Evolutionary conservation across 2,888 invertebrate species (phyloP).

Genomic region (Thyatira batis): DNA sequence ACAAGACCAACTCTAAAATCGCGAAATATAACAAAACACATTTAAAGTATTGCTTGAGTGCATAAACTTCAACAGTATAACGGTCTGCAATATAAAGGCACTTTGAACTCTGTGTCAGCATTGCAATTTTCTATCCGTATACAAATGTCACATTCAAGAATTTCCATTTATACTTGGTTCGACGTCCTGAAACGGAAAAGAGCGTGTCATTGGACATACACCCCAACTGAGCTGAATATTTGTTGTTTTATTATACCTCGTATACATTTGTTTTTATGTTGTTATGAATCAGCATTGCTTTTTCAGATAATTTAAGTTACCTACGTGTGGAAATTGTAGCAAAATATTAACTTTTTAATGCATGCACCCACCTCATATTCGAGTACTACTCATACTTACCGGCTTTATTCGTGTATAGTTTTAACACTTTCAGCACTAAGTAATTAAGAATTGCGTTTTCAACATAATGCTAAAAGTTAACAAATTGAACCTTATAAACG

Average conservation of each 20-base stretch:
- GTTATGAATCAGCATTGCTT: too few relatives aligned
- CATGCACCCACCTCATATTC: too few relatives aligned
- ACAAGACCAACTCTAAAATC: too few relatives aligned
- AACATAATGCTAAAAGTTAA: too few relatives aligned
- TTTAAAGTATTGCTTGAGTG: background rate
- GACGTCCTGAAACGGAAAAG: slow-evolving; percentile 30
- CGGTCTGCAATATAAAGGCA: background rate
- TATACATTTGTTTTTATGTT: slow-evolving; percentile 2
- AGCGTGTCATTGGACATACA: slow-evolving; percentile 24
- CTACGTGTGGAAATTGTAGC: too few relatives aligned
- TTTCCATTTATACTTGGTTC: slow-evolving; percentile 35
- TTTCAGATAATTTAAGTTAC: too few relatives aligned
- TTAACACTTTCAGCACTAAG: too few relatives aligned
- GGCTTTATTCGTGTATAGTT: too few relatives aligned
- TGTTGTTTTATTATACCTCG: slow-evolving; percentile 24
- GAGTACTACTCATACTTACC: too few relatives aligned
- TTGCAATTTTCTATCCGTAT: slow-evolving; percentile 1
- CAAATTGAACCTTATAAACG: background rate
- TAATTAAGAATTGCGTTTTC: too few relatives aligned
- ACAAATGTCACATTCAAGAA: slow-evolving; percentile 28
- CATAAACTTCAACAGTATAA: background rate
- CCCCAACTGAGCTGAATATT: slow-evolving; percentile 27
- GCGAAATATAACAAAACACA: too few relatives aligned
- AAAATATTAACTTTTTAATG: too few relatives aligned
- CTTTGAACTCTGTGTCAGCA: slow-evolving; percentile 4